Conservation (phyloP, 2,113 vertebrate species). For the Artemisiospiza belli region DNA sequence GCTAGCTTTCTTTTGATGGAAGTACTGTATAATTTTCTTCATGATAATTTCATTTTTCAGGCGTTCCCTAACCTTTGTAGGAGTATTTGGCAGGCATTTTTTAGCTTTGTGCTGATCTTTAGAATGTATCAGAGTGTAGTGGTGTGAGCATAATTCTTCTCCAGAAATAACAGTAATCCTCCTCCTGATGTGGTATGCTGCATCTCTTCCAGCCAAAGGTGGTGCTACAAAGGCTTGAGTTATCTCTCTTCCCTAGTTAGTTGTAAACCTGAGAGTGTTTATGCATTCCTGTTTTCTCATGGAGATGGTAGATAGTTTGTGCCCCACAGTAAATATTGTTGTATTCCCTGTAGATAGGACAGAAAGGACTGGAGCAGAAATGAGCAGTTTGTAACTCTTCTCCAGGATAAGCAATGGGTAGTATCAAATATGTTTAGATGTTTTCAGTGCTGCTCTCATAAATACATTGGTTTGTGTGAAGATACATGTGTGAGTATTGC, state of each 20-base stretch:
- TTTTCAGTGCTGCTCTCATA: background rate
- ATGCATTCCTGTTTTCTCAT: background rate
- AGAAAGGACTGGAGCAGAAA: background rate
- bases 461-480: background rate
- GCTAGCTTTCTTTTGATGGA: background rate
- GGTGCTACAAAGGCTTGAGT: background rate
- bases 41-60: background rate
- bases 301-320: background rate
- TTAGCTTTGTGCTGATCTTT: background rate
- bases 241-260: background rate
- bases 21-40: background rate
- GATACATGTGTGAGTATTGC: fast-evolving
- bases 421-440: background rate
- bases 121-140: background rate
- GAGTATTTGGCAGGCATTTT: background rate
- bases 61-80: background rate
- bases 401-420: background rate
- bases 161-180: background rate
- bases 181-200: background rate
- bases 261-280: background rate
- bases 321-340: background rate
- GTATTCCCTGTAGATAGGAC: background rate
- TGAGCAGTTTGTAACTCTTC: background rate
- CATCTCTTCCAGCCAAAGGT: background rate
- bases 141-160: background rate